Percentiles rank a stretch among this genome's conserved stretches.
These are phyloP conservation scores for Punctoribates punctum DNA, from an alignment of 2,888 invertebrate species.

Conservation along the genomic window DNA sequence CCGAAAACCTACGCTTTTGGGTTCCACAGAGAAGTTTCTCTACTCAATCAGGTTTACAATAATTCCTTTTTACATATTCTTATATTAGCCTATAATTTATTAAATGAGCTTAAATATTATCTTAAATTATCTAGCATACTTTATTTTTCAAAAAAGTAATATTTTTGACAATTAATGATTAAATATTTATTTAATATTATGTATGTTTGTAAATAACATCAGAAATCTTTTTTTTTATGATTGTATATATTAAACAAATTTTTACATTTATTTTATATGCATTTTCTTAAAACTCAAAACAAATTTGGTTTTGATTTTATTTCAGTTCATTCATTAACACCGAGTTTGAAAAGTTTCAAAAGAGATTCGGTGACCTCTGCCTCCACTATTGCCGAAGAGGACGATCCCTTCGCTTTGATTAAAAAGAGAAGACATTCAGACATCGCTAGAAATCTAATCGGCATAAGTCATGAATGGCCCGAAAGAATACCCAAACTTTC, in stretches of 20 bases:
- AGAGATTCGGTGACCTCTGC: conserved; percentile 27
- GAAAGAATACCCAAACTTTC: background rate
- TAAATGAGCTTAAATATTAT: too few species aligned
- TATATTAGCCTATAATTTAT: too few species aligned
- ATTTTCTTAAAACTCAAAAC: too few species aligned
- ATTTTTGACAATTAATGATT: too few species aligned
- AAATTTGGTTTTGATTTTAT: background rate
- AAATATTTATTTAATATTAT: too few species aligned
- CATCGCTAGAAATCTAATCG: background rate
- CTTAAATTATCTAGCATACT: too few species aligned
- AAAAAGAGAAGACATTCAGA: conserved; percentile 28
- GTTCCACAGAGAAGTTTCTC: conserved; percentile 34
- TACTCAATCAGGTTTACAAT: conserved; percentile 20
- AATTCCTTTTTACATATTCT: background rate
- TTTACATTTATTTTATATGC: too few species aligned
- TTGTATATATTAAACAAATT: too few species aligned
- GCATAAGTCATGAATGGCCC: conserved; percentile 24
- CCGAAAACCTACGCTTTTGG: conserved; percentile 9
- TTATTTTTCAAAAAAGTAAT: too few species aligned
- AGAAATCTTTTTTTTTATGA: too few species aligned
- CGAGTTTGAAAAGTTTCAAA: conserved; percentile 17
- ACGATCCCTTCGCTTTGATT: background rate
- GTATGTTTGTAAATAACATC: too few species aligned
- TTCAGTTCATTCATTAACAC: conserved; percentile 16
- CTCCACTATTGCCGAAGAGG: conserved; percentile 26